Conservation (phyloP, 2,888 invertebrate species). For the Lasioglossum marginatum region DNA sequence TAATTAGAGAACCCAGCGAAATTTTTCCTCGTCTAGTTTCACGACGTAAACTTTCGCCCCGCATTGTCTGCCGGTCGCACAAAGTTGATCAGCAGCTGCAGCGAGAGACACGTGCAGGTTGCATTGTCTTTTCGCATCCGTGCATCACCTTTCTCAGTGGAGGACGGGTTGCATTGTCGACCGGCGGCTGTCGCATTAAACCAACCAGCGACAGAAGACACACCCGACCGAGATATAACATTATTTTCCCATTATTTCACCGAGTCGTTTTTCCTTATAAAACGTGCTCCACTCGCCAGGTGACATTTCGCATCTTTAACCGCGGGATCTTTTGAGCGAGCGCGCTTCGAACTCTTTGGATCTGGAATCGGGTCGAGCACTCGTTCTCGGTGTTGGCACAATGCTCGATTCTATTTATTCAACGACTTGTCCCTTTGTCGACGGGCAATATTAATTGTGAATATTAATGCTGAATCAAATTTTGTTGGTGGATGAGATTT, state of each 20-base stretch:
- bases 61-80: not conserved
- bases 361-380: conserved; percentile 5
- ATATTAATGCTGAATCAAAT: not conserved
- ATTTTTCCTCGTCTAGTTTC: conserved; percentile 1
- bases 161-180: not conserved
- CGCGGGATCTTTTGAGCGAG: not conserved
- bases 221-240: not conserved
- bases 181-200: not conserved
- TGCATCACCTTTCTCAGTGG: not conserved
- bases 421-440: not conserved
- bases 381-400: not conserved
- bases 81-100: conserved; percentile 23
- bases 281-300: not conserved
- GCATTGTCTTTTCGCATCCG: conserved; percentile 6
- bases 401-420: not conserved
- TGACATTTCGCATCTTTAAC: conserved; percentile 8
- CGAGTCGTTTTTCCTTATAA: not conserved
- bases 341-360: not conserved
- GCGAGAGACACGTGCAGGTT: not conserved
- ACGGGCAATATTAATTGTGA: not conserved
- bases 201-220: not conserved
- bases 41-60: not conserved
- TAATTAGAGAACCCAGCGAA: not conserved
- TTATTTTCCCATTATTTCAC: not conserved
- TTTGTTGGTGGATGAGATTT: too few relatives aligned